These are phyloP conservation scores for Atherinomorus stipes DNA, from an alignment of 2,113 vertebrate species.

Conservation along the genomic window DNA sequence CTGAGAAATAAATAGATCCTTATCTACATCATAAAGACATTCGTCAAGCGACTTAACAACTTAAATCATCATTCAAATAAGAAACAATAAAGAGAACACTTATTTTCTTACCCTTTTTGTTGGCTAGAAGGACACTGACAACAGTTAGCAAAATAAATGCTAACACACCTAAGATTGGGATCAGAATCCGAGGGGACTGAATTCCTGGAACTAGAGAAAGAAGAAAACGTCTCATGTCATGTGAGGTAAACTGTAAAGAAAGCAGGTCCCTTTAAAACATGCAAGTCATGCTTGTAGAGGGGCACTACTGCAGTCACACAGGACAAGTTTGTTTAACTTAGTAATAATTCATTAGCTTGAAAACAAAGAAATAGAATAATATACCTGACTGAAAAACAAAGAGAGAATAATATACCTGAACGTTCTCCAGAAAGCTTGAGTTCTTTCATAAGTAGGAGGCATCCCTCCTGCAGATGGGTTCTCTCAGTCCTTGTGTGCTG, in stretches of 20 bases:
- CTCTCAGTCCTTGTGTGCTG: slow-evolving; percentile 30
- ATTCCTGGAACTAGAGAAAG: slow-evolving; percentile 19
- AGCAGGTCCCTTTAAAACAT: slow-evolving; percentile 4
- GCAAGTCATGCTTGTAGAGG: neutral
- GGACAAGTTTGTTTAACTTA: neutral
- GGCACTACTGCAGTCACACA: neutral
- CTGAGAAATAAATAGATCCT: too few relatives aligned
- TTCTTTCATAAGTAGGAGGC: slow-evolving; percentile 58
- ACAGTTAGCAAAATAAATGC: slow-evolving; percentile 21
- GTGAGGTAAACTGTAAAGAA: neutral
- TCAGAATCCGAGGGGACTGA: slow-evolving; percentile 34
- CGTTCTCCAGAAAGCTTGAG: slow-evolving; percentile 47
- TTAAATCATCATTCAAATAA: neutral
- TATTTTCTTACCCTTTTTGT: slow-evolving; percentile 48
- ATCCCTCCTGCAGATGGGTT: slow-evolving; percentile 55
- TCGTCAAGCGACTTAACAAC: neutral
- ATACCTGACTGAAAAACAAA: slow-evolving; percentile 51
- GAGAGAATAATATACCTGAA: slow-evolving; percentile 35
- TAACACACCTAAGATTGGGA: slow-evolving; percentile 46
- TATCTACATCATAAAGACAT: neutral
- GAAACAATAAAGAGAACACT: neutral
- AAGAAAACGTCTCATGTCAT: slow-evolving; percentile 8
- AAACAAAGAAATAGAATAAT: neutral
- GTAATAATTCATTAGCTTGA: neutral
- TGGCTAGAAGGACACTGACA: slow-evolving; percentile 53